These are phyloP conservation scores for Bombus sibiricus DNA, from an alignment of 1,140 invertebrate genomes.

Conservation along the genomic window DNA sequence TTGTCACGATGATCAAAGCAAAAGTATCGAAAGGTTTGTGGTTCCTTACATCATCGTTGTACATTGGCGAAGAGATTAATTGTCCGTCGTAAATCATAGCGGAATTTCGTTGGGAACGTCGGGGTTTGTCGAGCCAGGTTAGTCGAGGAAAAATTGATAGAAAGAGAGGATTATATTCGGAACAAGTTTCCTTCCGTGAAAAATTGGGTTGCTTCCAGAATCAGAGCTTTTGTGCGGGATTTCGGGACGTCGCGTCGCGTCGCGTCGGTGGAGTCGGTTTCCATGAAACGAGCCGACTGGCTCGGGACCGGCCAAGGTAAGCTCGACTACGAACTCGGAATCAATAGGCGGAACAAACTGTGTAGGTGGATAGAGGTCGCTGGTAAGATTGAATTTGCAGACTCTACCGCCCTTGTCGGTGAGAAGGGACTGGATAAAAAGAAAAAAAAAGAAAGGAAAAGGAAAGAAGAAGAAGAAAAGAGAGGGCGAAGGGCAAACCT, in stretches of 20 bases:
- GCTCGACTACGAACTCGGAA: constrained; percentile 52
- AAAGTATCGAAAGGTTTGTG: background rate
- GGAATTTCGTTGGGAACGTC: background rate
- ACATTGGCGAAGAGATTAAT: constrained; percentile 15
- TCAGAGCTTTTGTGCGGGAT: constrained; percentile 43
- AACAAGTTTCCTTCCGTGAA: constrained; percentile 42
- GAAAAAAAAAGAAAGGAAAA: background rate
- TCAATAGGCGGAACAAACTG: constrained; percentile 72
- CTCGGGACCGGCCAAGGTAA: constrained; percentile 48
- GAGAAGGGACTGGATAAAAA: constrained; percentile 18
- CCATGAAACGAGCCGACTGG: constrained; percentile 21
- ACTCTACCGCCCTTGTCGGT: constrained; percentile 51
- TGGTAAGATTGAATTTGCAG: constrained; percentile 72
- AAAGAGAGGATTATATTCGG: constrained; percentile 45
- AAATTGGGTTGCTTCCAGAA: constrained; percentile 57
- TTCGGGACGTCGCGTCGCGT: constrained; percentile 10
- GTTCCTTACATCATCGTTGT: background rate
- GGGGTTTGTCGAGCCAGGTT: background rate
- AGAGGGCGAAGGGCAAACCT: constrained; percentile 23
- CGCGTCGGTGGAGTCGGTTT: constrained; percentile 16
- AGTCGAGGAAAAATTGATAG: constrained; percentile 16
- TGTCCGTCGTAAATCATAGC: background rate
- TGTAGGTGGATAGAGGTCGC: constrained; percentile 65
- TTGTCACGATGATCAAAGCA: background rate
- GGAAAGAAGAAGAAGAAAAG: background rate